Base-by-base conservation (phyloP, 2,888 invertebrate species). In the Amitus sp. region DNA sequence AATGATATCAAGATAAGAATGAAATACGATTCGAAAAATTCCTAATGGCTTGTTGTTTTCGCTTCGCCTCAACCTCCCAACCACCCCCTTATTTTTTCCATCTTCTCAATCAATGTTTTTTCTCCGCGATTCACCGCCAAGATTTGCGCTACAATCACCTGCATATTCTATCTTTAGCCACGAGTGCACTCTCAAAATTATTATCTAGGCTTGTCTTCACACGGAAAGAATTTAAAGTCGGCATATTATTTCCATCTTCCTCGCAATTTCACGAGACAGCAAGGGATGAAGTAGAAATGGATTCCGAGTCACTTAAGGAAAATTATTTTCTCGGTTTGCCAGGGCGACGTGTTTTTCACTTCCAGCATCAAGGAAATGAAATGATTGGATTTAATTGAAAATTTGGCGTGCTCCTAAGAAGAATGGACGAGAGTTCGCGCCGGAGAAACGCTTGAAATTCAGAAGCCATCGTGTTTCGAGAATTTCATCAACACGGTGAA, bases 401-500 rank as follows among this genome's bases (percentile, higher is more conserved):
- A 13, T 37, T 15, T 37, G 15, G 15, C 15, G 37, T n/a, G n/a
- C n/a, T n/a, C n/a, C n/a, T n/a, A n/a, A n/a, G n/a, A n/a, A 37
- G 15, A 15, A 23, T 23, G 23, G 23, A 3, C 4, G 23, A 5
- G 37, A 5, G 13, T 13, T 15, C 13, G 12, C 15, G n/a, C 15
- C 7, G 23, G 18, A 45, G 52, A 55, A 76, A 37, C 37, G 9
- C 15, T 37, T 77, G 75, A 77, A 75, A 78, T 78, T 76, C 76
- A 69, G 60, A 70, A 74, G 71, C 71, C 62, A 68, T 68, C 68
- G 59, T 54, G 70, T 47, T 65, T 43, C 49, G 68, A 74, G 80
- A 79, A 80, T 80, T 80, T 80, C 80, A 80, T 80, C 80, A 80
- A 77, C 78, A 78, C 75, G 72, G 77, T 74, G 73, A 77, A 78